phyloP scores from a whole-genome alignment of 2,888 invertebrate species.

The Drosophila kokeensis region DNA sequence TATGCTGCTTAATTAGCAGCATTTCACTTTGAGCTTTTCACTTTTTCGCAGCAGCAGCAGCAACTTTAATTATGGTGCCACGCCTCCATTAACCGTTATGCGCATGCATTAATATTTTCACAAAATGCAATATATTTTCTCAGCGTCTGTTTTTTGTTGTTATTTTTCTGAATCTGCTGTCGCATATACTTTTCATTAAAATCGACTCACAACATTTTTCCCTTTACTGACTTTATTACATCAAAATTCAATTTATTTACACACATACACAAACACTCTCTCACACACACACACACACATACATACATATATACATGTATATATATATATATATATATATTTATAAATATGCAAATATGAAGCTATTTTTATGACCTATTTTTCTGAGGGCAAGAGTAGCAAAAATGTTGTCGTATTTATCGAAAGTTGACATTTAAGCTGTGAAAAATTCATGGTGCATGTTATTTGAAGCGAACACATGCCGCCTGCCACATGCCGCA shows the following conservation, averaged over 20 bases:
- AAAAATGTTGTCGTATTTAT: slow-evolving; percentile 13
- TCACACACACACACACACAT: not conserved
- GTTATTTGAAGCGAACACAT: slow-evolving; percentile 49
- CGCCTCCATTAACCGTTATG: slow-evolving; percentile 11
- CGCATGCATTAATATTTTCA: slow-evolving; percentile 1
- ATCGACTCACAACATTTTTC: slow-evolving; percentile 40
- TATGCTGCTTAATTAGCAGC: slow-evolving; percentile 12
- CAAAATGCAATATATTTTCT: not conserved
- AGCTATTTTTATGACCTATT: slow-evolving; percentile 6
- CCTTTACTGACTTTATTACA: slow-evolving; percentile 36
- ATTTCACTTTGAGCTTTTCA: slow-evolving; percentile 3
- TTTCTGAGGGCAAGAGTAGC: not conserved
- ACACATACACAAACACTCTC: not conserved
- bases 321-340: not conserved
- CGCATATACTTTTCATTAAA: slow-evolving; percentile 25
- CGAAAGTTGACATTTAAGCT: slow-evolving; percentile 55
- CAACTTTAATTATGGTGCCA: slow-evolving; percentile 5
- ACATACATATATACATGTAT: not conserved
- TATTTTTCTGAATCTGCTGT: not conserved
- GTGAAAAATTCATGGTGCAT: slow-evolving; percentile 54
- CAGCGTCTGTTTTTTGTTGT: not conserved
- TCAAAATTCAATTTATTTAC: slow-evolving; percentile 24
- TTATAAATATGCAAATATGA: not conserved
- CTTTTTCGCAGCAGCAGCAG: not conserved
- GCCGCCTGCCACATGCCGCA: slow-evolving; percentile 41